Evolutionary conservation across 2,888 invertebrate genomes (phyloP).

Genomic region (Caenorhabditis imperialis): DNA sequence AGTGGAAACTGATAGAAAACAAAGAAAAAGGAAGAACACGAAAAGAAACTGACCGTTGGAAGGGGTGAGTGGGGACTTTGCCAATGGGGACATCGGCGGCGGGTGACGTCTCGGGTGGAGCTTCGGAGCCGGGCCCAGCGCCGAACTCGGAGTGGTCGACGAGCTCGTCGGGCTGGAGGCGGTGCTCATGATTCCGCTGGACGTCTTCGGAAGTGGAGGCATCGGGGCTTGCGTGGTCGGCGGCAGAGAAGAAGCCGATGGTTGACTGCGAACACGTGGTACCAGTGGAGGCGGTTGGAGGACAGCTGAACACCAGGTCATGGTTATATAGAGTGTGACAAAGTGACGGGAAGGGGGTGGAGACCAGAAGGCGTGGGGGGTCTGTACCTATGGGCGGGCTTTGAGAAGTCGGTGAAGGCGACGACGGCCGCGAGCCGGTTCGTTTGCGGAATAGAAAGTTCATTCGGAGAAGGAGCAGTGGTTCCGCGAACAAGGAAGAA

Average conservation of each 20-base stretch:
- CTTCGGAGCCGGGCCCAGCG: constrained; percentile 38
- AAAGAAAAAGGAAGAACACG: too few species aligned
- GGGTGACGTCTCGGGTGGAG: constrained; percentile 35
- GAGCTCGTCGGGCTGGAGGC: constrained; percentile 34
- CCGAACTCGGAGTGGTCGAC: constrained; percentile 36
- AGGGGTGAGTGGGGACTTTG: constrained; percentile 48
- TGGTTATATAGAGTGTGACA: constrained; percentile 27
- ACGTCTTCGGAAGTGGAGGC: constrained; percentile 39
- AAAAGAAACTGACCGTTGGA: constrained; percentile 40
- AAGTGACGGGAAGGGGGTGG: constrained; percentile 1
- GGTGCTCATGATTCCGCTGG: constrained; percentile 29
- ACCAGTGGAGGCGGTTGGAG: constrained; percentile 59
- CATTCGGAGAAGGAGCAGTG: constrained; percentile 9
- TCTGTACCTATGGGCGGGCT: constrained; percentile 18
- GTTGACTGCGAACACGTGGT: constrained; percentile 22
- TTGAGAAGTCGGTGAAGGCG: constrained; percentile 33
- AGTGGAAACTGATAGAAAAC: constrained; percentile 1
- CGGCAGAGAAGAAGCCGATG: constrained; percentile 15
- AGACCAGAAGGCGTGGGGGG: constrained; percentile 5
- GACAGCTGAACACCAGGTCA: constrained; percentile 47
- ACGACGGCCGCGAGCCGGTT: constrained; percentile 25
- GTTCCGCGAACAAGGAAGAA: constrained; percentile 14
- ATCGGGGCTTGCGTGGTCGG: constrained; percentile 50
- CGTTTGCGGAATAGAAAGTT: constrained; percentile 52
- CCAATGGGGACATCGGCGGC: constrained; percentile 47